These are phyloP conservation scores for Apamea crenata DNA, from an alignment of 2,888 invertebrate species.

Conservation along the genomic window DNA sequence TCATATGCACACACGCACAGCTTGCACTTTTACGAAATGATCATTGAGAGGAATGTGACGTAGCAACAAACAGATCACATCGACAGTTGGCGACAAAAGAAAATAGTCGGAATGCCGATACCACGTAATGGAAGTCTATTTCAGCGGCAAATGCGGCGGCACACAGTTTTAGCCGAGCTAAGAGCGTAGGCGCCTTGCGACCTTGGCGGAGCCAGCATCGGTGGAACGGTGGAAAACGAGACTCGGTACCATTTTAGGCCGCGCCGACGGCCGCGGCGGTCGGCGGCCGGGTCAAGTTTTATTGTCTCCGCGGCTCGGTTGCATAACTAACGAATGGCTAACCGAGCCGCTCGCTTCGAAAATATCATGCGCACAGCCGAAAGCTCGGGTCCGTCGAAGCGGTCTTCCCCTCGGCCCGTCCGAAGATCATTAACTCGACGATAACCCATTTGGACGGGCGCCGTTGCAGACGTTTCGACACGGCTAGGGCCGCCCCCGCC, in stretches of 20 bases:
- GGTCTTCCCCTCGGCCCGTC: constrained; percentile 77
- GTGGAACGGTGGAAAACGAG: constrained; percentile 86
- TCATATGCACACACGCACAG: constrained; percentile 69
- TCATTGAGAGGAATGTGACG: constrained; percentile 74
- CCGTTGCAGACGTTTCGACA: constrained; percentile 83
- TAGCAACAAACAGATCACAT: constrained; percentile 77
- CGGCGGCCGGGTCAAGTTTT: constrained; percentile 87
- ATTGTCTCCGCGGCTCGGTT: constrained; percentile 87
- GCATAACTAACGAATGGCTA: constrained; percentile 82
- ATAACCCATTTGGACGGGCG: constrained; percentile 86
- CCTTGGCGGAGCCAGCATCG: constrained; percentile 84
- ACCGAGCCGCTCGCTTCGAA: constrained; percentile 81
- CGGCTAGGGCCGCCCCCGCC: constrained; percentile 78
- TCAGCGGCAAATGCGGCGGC: constrained; percentile 84
- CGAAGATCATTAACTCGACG: constrained; percentile 87
- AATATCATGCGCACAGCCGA: constrained; percentile 79
- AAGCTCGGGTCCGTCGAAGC: constrained; percentile 68
- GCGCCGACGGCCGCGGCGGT: constrained; percentile 82
- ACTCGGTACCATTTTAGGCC: constrained; percentile 89
- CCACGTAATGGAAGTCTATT: constrained; percentile 86
- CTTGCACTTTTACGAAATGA: constrained; percentile 76
- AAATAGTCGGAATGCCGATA: constrained; percentile 86
- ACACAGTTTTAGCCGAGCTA: constrained; percentile 85
- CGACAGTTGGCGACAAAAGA: constrained; percentile 84
- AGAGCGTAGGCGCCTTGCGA: constrained; percentile 88